phyloP scores from a whole-genome alignment of 1,140 invertebrate genomes.

The Maconellicoccus hirsutus region DNA sequence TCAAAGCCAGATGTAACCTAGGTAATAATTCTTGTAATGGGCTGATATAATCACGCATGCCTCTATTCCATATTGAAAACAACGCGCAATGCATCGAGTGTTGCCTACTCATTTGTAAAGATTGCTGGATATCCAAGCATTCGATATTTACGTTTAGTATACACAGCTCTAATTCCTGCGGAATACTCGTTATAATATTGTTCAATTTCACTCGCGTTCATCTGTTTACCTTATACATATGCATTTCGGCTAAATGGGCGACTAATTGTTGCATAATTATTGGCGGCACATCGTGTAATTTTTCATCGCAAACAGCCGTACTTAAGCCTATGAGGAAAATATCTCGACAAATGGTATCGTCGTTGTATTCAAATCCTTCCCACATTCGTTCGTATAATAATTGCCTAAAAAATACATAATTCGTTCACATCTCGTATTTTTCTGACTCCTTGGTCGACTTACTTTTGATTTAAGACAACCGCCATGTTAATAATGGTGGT shows the following conservation, averaged over 20 bases:
- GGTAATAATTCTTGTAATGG: constrained; percentile 68
- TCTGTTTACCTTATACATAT: constrained; percentile 35
- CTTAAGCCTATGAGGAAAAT: constrained; percentile 41
- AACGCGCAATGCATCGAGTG: constrained; percentile 73
- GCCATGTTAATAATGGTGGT: constrained; percentile 1
- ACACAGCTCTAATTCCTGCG: constrained; percentile 61
- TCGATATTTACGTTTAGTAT: constrained; percentile 69
- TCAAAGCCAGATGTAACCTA: constrained; percentile 34
- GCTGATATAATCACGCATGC: constrained; percentile 68
- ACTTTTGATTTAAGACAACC: background rate
- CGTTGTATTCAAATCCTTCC: constrained; percentile 38
- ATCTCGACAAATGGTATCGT: constrained; percentile 33
- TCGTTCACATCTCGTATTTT: background rate
- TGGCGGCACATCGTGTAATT: constrained; percentile 44
- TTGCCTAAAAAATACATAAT: constrained; percentile 33
- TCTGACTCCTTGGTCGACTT: background rate
- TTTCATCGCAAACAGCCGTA: constrained; percentile 40
- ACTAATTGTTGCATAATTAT: constrained; percentile 55
- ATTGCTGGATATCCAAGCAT: constrained; percentile 81
- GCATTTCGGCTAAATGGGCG: constrained; percentile 44
- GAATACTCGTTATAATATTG: too few relatives aligned
- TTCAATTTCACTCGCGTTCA: too few relatives aligned
- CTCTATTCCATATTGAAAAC: constrained; percentile 78
- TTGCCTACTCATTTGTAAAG: constrained; percentile 64
- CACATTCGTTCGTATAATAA: constrained; percentile 42